Evolutionary conservation across 2,113 vertebrate species (phyloP).

Genomic region (Cercocebus atys): DNA sequence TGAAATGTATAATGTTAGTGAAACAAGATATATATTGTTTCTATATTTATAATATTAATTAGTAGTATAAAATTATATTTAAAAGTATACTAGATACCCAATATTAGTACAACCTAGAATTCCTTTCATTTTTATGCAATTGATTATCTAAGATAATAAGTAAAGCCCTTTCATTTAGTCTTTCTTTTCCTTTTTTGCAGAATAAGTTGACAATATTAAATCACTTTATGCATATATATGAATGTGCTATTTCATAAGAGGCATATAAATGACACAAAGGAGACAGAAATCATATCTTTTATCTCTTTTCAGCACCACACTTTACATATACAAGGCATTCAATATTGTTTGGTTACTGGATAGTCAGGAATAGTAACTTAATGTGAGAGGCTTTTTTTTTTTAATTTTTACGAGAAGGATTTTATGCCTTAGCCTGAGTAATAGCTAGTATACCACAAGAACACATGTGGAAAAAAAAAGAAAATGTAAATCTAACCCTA

Average conservation of each 20-base stretch:
- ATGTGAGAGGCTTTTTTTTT: neutral
- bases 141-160: neutral
- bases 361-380: neutral
- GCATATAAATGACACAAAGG: neutral
- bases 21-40: neutral
- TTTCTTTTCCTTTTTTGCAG: neutral
- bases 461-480: neutral
- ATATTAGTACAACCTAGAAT: neutral
- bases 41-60: neutral
- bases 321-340: neutral
- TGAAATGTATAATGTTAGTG: constrained; percentile 9
- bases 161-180: neutral
- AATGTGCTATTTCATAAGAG: neutral
- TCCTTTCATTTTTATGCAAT: neutral
- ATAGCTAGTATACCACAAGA: neutral
- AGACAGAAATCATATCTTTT: neutral
- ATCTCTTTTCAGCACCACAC: neutral
- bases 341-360: neutral
- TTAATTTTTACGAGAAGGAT: neutral
- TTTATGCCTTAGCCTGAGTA: neutral
- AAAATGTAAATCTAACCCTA: neutral
- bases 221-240: neutral
- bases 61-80: neutral
- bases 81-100: neutral
- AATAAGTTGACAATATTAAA: neutral